Base-by-base conservation (phyloP, 2,888 invertebrate genomes). In the Hermaeophaga mercurialis region DNA sequence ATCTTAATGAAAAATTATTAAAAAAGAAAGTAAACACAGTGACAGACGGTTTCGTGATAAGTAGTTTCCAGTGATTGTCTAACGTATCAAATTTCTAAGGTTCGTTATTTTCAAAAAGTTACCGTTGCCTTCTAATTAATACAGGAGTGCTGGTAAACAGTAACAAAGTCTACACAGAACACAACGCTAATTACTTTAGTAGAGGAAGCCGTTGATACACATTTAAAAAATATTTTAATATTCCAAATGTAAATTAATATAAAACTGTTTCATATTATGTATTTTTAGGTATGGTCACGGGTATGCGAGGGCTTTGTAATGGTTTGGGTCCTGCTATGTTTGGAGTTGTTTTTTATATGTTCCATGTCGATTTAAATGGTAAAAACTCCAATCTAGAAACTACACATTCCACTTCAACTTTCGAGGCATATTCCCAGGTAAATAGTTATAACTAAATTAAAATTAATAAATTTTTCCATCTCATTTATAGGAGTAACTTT, bases 241-340 rank as follows among this genome's bases (percentile, higher is more conserved):
- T 5, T 22, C 6, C 22, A 22, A 22, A 22, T 22, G n/a, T 36
- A 14, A 7, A 7, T 17, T 36, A 9, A 36, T 22, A 33, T 7
- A 38, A 38, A 17, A 28, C n/a, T 48, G 18, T 39, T n/a, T 39
- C 18, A 24, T 15, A 39, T 14, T 48, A 12, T 14, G 8, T 28
- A 28, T 28, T 61, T 61, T 14, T 24, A 80, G 98, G 99, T 61
- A 95, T 99, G 87, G 94, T 99, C 46, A 99, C 99, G 0, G 99
- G 99, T 9, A 97, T 99, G 84, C 83, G 98, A 62, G 98, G 99
- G 0, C 85, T 99, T 45, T 99, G 99, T 75, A 96, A 97, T 75
- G 98, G 98, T 11, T 84, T 99, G 46, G 99, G 99, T 0, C 99
- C 99, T 0, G 99, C 99, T 36, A 90, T 99, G 85, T 99, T 95